A percentile compares a stretch with the other conserved stretches of the same genome.
phyloP scores from a whole-genome alignment of 2,797 vertebrate species.

The Melanotaenia maccullochi region DNA sequence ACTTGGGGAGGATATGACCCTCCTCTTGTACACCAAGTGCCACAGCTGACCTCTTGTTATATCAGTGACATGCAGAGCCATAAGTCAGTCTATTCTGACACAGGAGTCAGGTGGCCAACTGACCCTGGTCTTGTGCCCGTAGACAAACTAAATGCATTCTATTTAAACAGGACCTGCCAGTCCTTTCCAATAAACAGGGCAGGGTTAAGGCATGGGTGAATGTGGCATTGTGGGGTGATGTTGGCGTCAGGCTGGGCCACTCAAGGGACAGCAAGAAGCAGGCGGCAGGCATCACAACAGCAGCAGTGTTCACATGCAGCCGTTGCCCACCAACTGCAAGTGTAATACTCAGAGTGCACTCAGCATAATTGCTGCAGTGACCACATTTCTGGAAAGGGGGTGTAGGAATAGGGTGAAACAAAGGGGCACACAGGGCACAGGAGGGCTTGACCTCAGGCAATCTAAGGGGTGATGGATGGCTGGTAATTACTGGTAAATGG shows the following conservation, averaged over 20 bases:
- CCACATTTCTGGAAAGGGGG: slow-evolving; percentile 80
- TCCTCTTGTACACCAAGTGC: slow-evolving; percentile 63
- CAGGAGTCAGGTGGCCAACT: slow-evolving; percentile 77
- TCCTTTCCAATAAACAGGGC: slow-evolving; percentile 76
- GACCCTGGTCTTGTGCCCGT: slow-evolving; percentile 80
- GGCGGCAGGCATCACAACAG: slow-evolving; percentile 76
- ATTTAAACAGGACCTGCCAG: slow-evolving; percentile 80
- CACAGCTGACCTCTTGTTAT: slow-evolving; percentile 77
- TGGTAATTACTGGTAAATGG: slow-evolving; percentile 88
- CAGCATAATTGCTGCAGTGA: slow-evolving; percentile 84
- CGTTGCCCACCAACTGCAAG: slow-evolving; percentile 79
- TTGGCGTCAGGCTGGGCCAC: slow-evolving; percentile 65
- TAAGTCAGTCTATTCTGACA: slow-evolving; percentile 77
- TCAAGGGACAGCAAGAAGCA: slow-evolving; percentile 71
- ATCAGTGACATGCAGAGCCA: slow-evolving; percentile 71
- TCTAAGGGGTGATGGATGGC: slow-evolving; percentile 87
- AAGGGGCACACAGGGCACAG: slow-evolving; percentile 73
- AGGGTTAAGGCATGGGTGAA: slow-evolving; percentile 80
- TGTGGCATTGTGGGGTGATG: slow-evolving; percentile 81
- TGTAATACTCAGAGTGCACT: slow-evolving; percentile 81
- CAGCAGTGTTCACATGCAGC: slow-evolving; percentile 71
- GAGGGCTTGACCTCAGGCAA: slow-evolving; percentile 86
- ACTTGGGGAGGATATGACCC: slow-evolving; percentile 74
- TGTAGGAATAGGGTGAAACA: slow-evolving; percentile 69
- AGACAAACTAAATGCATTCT: slow-evolving; percentile 85